A percentile compares a stretch with the other conserved stretches of the same genome.
Conservation (phyloP, 2,113 vertebrate genomes). For the Tetrao urogallus region DNA sequence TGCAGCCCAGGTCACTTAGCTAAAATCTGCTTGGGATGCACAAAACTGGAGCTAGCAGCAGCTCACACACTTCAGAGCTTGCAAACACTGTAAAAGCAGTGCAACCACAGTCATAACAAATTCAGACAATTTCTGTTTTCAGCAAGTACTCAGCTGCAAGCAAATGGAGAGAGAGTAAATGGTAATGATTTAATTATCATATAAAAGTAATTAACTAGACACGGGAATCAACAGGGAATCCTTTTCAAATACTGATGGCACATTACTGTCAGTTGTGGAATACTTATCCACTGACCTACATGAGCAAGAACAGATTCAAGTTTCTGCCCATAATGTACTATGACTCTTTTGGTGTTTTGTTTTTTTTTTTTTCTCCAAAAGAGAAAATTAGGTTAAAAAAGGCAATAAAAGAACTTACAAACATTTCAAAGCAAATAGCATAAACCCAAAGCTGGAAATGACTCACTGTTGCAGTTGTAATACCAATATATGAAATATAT, state of each 20-base stretch:
- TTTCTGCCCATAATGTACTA: not conserved
- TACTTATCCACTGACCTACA: not conserved
- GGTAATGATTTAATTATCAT: constrained; percentile 39
- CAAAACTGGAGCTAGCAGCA: not conserved
- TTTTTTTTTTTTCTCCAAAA: not conserved
- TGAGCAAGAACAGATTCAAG: not conserved
- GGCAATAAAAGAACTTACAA: not conserved
- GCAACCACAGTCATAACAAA: not conserved
- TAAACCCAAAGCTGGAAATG: not conserved
- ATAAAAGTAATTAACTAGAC: constrained; percentile 35
- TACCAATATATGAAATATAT: not conserved
- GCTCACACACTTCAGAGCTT: not conserved
- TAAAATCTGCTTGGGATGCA: not conserved
- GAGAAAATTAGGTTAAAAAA: not conserved
- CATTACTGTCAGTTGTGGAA: not conserved
- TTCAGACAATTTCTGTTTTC: constrained; percentile 7
- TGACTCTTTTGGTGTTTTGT: not conserved
- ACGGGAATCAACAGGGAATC: not conserved
- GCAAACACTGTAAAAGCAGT: rapidly evolving
- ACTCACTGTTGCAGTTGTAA: not conserved
- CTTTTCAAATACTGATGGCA: constrained; percentile 24
- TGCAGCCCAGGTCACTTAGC: rapidly evolving
- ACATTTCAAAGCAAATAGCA: not conserved
- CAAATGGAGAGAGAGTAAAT: not conserved
- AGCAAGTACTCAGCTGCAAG: constrained; percentile 32